Percentiles rank a stretch among this genome's conserved stretches.
phyloP scores from a whole-genome alignment of 2,888 invertebrate genomes.

The Caenorhabditis sp. region DNA sequence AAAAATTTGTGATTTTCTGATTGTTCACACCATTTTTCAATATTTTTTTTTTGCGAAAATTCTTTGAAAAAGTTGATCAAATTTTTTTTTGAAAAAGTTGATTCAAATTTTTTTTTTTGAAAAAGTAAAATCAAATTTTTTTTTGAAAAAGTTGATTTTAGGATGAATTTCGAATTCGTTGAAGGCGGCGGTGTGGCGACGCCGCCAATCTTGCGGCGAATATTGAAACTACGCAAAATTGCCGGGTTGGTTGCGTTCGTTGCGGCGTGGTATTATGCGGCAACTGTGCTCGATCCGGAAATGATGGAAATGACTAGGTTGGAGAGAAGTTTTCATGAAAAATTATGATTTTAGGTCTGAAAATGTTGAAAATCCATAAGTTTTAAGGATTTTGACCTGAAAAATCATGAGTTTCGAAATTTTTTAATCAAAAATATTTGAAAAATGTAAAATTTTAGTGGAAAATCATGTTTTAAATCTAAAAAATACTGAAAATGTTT shows the following conservation, averaged over 20 bases:
- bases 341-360: not conserved
- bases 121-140: not conserved
- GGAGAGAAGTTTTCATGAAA: not conserved
- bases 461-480: too few species aligned
- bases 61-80: not conserved
- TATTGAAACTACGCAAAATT: slow-evolving; percentile 19
- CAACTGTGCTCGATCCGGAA: slow-evolving; percentile 14
- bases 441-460: too few species aligned
- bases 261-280: slow-evolving; percentile 13
- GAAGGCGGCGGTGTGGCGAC: slow-evolving; percentile 17
- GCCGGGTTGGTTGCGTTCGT: slow-evolving; percentile 10
- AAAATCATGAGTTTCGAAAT: too few species aligned
- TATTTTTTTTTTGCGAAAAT: not conserved
- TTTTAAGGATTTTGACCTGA: not conserved
- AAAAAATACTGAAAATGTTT: too few species aligned
- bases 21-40: not conserved
- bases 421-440: too few species aligned
- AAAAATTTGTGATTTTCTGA: not conserved
- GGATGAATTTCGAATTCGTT: not conserved
- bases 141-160: not conserved
- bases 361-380: not conserved
- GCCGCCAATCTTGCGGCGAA: slow-evolving; percentile 13
- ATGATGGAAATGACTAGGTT: slow-evolving; percentile 36
- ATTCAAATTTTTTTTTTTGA: not conserved
- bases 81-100: not conserved